Base-by-base conservation (phyloP, 2,888 invertebrate genomes). In the Xylophagus ater region DNA sequence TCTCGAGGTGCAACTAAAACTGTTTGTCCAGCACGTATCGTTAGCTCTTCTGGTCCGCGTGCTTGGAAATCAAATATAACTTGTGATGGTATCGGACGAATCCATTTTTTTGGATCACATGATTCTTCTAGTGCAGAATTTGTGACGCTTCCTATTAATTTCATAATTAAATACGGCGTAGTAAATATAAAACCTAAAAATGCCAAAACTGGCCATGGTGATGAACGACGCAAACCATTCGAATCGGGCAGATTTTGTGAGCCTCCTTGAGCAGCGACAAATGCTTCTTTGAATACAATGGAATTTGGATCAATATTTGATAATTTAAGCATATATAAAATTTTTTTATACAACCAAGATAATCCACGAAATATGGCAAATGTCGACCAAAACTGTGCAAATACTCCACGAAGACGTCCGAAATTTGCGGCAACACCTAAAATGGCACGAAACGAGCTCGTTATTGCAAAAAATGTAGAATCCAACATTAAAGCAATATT, bases 401-500 rank as follows among this genome's bases (percentile, higher is more conserved):
- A 81, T 51, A 92, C 78, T 4, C 79, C 74, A 44, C 85, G 73
- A 42, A 96, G 66, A 32, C 85, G 72, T 4, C 87, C 83, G 58
- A 97, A 84, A 65, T 96, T 94, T 49, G 97, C 94, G 6, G 94
- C 94, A 2, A 97, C 93, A 42, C 93, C 90, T 35, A 97, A 69
- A 47, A 97, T 87, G 36, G 97, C 96, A 53, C 88, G 74, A 59
- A 96, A 97, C 1, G 96, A 94, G 61, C 86, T 93, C 14, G 92
- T 89, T 55, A 97, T 74, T 3, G 96, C 94, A 58, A 87, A 86
- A 62, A 92, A 94, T 30, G 96, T 94, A 15, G 93, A 94, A 56
- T 96, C 96, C 40, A 97, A 64, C 90, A 97, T 93, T 76, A 92
- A 87, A 3, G 93, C 87, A 3, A 97, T 78, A 36, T 96, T 93